Conservation (phyloP, 2,888 invertebrate genomes). For the Plemyria rubiginata region DNA sequence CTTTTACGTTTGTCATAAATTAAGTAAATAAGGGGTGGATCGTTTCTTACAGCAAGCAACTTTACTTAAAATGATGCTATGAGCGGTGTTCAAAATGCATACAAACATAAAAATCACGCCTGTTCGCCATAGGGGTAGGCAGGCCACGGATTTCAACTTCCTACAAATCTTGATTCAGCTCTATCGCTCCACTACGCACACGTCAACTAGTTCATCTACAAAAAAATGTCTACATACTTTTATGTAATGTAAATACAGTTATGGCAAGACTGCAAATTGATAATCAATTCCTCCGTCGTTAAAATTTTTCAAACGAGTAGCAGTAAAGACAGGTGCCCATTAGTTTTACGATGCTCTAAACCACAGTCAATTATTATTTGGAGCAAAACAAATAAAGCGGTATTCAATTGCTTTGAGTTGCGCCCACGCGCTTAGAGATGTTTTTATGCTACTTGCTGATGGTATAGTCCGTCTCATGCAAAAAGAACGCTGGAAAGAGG, state of each 20-base stretch:
- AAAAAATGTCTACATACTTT: too few relatives aligned
- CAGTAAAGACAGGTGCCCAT: conserved; percentile 19
- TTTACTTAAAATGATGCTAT: too few relatives aligned
- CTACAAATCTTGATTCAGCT: too few relatives aligned
- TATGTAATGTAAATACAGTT: not conserved
- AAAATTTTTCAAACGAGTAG: conserved; percentile 19
- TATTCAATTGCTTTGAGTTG: conserved; percentile 24
- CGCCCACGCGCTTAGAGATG: conserved; percentile 15
- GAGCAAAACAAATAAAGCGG: conserved; percentile 31
- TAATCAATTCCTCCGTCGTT: conserved; percentile 20
- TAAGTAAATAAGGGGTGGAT: not conserved
- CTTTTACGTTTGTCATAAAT: not conserved
- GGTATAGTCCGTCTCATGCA: too few relatives aligned
- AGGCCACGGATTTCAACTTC: too few relatives aligned
- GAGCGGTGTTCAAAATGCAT: too few relatives aligned
- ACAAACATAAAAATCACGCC: too few relatives aligned
- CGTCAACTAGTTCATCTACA: too few relatives aligned
- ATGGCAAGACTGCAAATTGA: conserved; percentile 10
- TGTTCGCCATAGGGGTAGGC: too few relatives aligned
- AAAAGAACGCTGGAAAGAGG: too few relatives aligned
- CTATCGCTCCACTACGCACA: too few relatives aligned
- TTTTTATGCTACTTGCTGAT: not conserved
- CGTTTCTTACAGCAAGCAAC: not conserved
- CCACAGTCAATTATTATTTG: conserved; percentile 23
- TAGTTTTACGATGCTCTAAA: conserved; percentile 25